Evolutionary conservation across 2,797 vertebrate species (phyloP).

Genomic region (Danionella dracula): DNA sequence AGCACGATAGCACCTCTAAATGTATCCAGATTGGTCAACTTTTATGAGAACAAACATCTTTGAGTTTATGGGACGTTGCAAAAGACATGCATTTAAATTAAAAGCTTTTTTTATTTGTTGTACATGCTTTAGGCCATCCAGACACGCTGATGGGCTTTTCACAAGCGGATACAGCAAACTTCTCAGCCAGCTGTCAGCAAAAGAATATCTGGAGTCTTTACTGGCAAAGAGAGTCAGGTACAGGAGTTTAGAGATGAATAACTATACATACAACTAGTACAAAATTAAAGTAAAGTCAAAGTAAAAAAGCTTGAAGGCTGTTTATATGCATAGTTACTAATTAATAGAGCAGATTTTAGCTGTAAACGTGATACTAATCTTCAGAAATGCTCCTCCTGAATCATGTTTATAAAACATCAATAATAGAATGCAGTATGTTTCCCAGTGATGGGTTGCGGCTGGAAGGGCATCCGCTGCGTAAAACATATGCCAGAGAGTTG

Average conservation of each 20-base stretch:
- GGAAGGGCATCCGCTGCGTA: too few species aligned
- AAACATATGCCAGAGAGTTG: too few species aligned
- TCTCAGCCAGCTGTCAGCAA: conserved; percentile 77
- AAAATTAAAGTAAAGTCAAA: too few species aligned
- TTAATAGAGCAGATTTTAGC: too few species aligned
- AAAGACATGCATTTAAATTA: not conserved
- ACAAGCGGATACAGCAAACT: conserved; percentile 79
- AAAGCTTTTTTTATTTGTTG: not conserved
- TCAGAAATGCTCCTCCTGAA: too few species aligned
- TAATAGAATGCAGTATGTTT: too few species aligned
- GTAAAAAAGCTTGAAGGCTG: too few species aligned
- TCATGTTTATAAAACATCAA: too few species aligned
- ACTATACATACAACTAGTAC: too few species aligned
- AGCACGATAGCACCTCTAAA: not conserved
- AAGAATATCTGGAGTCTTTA: conserved; percentile 79
- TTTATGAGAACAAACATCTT: not conserved
- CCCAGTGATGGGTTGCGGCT: too few species aligned
- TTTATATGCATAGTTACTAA: too few species aligned
- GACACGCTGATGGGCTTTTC: conserved; percentile 79
- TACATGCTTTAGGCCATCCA: conserved; percentile 62
- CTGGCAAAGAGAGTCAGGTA: conserved; percentile 79
- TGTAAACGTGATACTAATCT: too few species aligned
- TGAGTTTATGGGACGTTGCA: not conserved
- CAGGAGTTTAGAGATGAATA: not conserved
- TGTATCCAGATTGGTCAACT: not conserved